Percentiles rank a stretch among this genome's conserved stretches.
phyloP scores from a whole-genome alignment of 2,797 vertebrate genomes.

The Otolemur crassicaudatus region DNA sequence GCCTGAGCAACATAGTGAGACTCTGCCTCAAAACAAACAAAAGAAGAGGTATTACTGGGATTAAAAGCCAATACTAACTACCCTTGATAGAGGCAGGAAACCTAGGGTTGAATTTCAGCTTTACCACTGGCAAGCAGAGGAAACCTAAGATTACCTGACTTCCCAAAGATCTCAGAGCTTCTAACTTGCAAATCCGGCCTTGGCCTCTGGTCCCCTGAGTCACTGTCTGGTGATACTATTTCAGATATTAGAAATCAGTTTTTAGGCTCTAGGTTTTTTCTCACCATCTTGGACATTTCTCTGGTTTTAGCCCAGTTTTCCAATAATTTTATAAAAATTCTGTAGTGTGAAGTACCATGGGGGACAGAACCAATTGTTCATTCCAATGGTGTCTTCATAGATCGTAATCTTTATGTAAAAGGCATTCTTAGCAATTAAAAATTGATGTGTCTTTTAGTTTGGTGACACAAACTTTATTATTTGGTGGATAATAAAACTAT shows the following conservation, averaged over 20 bases:
- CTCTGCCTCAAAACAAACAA: no score
- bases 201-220: not conserved
- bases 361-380: not conserved
- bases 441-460: not conserved
- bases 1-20: no score
- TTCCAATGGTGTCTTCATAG: not conserved
- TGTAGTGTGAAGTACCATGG: not conserved
- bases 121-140: not conserved
- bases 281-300: not conserved
- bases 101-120: not conserved
- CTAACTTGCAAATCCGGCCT: not conserved
- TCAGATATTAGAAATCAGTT: not conserved
- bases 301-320: conserved; percentile 10
- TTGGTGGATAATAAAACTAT: not conserved
- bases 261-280: not conserved
- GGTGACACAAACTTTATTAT: not conserved
- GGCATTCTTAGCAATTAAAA: not conserved
- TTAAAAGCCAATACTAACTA: not conserved
- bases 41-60: not conserved
- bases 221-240: not conserved
- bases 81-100: not conserved
- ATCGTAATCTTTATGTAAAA: not conserved
- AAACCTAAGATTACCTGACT: conserved; percentile 6
- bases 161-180: not conserved
- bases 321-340: not conserved